Evolutionary conservation across 1,140 invertebrate species (phyloP).

Genomic region (Heliconius hewitsoni): DNA sequence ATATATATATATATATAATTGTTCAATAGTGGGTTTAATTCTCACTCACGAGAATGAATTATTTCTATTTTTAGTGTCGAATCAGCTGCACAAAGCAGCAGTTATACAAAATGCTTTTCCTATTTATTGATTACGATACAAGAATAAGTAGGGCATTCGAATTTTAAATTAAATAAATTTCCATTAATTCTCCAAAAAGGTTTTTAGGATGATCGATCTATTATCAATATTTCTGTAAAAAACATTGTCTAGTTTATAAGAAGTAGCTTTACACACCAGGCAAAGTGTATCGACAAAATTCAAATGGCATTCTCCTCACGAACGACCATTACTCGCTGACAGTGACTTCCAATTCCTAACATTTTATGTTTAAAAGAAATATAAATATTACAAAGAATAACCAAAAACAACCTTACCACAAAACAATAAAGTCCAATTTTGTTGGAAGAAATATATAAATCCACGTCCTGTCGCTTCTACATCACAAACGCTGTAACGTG

Average conservation of each 20-base stretch:
- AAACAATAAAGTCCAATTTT: constrained; percentile 26
- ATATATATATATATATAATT: too few species aligned
- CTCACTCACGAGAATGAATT: too few species aligned
- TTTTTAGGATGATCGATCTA: too few species aligned
- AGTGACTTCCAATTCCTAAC: constrained; percentile 75
- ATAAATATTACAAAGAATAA: constrained; percentile 22
- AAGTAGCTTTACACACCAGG: constrained; percentile 35
- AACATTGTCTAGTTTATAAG: constrained; percentile 24
- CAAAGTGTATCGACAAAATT: constrained; percentile 60
- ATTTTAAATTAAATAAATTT: too few species aligned
- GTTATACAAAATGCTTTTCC: too few species aligned
- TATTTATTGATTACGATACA: too few species aligned
- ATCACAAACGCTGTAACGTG: constrained; percentile 56
- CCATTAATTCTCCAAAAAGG: too few species aligned
- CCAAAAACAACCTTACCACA: constrained; percentile 37
- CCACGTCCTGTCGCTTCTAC: constrained; percentile 34
- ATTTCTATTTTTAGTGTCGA: too few species aligned
- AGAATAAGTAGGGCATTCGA: too few species aligned
- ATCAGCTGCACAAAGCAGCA: too few species aligned
- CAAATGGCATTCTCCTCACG: constrained; percentile 70
- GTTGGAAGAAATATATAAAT: constrained; percentile 1
- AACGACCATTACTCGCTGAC: constrained; percentile 73
- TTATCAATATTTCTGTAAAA: neutral
- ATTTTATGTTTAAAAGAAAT: constrained; percentile 38
- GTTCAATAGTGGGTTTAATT: too few species aligned